A percentile compares a stretch with the other conserved stretches of the same genome.
Evolutionary conservation across 2,797 vertebrate genomes (phyloP).

Genomic region (Syndactyla subalaris): DNA sequence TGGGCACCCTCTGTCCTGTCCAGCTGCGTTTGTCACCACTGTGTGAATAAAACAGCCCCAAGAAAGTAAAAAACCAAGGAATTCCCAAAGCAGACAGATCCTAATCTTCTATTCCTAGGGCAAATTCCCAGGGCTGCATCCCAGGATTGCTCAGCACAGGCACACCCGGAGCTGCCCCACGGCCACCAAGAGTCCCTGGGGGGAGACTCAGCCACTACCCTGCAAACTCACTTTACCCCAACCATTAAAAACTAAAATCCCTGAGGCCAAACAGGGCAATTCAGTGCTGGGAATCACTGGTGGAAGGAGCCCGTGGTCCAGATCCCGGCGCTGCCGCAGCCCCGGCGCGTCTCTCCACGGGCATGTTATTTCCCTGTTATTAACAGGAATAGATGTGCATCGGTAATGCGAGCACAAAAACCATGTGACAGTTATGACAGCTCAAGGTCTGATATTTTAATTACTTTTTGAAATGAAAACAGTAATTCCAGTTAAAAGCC

Average conservation of each 20-base stretch:
- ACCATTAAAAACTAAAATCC: not conserved
- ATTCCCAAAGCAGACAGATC: not conserved
- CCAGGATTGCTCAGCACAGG: not conserved
- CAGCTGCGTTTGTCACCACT: rapidly evolving
- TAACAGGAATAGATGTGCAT: not conserved
- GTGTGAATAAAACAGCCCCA: rapidly evolving
- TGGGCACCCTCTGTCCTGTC: not conserved
- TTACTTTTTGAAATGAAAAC: conserved; percentile 54
- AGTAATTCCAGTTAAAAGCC: conserved; percentile 49
- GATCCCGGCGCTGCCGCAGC: not conserved
- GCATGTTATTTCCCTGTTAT: not conserved
- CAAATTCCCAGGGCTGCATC: rapidly evolving
- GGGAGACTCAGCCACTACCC: not conserved
- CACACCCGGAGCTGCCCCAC: not conserved
- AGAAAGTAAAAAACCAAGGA: not conserved
- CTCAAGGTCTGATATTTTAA: conserved; percentile 57
- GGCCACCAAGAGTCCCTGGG: not conserved
- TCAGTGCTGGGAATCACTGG: not conserved
- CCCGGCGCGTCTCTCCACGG: not conserved
- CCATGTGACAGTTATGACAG: conserved; percentile 49
- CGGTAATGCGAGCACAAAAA: not conserved
- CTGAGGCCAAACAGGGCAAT: not conserved
- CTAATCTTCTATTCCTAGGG: rapidly evolving
- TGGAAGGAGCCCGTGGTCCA: rapidly evolving
- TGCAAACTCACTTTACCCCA: not conserved